Percentiles rank a stretch among this genome's conserved stretches.
Conservation (phyloP, 2,888 invertebrate species). For the Tuberolachnus salignus region DNA sequence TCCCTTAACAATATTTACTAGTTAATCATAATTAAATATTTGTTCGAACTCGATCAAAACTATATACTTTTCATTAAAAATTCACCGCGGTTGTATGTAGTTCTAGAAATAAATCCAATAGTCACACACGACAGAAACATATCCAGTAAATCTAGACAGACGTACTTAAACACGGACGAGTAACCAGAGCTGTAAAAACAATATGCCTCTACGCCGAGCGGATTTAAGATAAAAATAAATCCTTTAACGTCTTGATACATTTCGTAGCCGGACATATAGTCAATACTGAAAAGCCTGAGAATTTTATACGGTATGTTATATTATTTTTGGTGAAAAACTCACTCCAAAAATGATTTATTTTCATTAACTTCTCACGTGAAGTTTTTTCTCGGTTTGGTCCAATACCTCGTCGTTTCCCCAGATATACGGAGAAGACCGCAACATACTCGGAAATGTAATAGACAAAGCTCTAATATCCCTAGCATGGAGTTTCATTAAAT, state of each 20-base stretch:
- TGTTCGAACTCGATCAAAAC: no score
- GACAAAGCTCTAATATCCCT: conserved; percentile 84
- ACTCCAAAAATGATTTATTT: conserved; percentile 78
- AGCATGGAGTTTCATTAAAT: conserved; percentile 80
- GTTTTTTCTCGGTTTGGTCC: conserved; percentile 76
- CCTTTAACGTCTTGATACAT: conserved; percentile 83
- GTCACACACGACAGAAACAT: neutral
- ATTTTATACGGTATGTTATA: no score
- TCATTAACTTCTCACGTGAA: conserved; percentile 81
- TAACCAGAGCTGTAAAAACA: conserved; percentile 80
- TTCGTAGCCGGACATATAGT: conserved; percentile 84
- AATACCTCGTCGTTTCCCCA: conserved; percentile 84
- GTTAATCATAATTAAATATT: conserved; percentile 75
- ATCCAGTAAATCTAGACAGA: neutral
- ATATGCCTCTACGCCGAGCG: conserved; percentile 87
- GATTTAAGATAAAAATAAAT: conserved; percentile 72
- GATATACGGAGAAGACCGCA: conserved; percentile 87
- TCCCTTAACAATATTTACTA: conserved; percentile 78
- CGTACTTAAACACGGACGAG: conserved; percentile 77
- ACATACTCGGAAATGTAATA: conserved; percentile 93
- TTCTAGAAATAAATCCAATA: conserved; percentile 63
- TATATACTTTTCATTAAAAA: conserved; percentile 79
- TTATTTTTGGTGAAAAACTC: conserved; percentile 61
- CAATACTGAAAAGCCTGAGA: conserved; percentile 67
- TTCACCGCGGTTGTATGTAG: conserved; percentile 70